Percentiles rank a stretch among this genome's conserved stretches.
Conservation (phyloP, 2,888 invertebrate genomes). For the Panzeria rudis region DNA sequence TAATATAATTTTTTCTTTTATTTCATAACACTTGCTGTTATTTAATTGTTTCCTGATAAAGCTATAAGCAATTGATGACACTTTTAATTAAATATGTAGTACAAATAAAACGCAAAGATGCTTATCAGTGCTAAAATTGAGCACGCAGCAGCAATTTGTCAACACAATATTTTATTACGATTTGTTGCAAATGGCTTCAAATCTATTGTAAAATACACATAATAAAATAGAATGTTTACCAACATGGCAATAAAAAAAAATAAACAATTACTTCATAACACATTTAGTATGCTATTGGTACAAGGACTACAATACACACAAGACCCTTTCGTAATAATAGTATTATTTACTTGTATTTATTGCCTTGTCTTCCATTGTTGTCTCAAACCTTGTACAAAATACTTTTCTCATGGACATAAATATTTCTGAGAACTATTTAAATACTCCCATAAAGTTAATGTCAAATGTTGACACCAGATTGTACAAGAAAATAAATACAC, state of each 20-base stretch:
- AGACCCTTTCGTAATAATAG: not conserved
- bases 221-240: not conserved
- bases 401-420: not conserved
- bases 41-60: not conserved
- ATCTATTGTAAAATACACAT: not conserved
- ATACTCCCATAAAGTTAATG: not conserved
- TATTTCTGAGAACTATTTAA: not conserved
- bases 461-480: slow-evolving; percentile 35
- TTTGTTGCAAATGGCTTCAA: not conserved
- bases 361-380: slow-evolving; percentile 8
- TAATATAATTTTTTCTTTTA: not conserved
- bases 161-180: slow-evolving; percentile 12
- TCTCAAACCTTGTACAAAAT: not conserved
- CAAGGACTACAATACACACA: not conserved
- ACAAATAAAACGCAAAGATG: not conserved
- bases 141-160: slow-evolving; percentile 20
- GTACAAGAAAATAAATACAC: slow-evolving; percentile 9
- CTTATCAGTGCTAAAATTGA: slow-evolving; percentile 29
- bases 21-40: not conserved
- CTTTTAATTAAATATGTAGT: slow-evolving; percentile 2
- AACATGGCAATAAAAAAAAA: not conserved
- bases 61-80: not conserved
- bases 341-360: not conserved
- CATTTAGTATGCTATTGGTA: slow-evolving; percentile 9
- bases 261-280: slow-evolving; percentile 9